Base-by-base conservation (phyloP, 2,113 vertebrate genomes). In the Centropus bengalensis region DNA sequence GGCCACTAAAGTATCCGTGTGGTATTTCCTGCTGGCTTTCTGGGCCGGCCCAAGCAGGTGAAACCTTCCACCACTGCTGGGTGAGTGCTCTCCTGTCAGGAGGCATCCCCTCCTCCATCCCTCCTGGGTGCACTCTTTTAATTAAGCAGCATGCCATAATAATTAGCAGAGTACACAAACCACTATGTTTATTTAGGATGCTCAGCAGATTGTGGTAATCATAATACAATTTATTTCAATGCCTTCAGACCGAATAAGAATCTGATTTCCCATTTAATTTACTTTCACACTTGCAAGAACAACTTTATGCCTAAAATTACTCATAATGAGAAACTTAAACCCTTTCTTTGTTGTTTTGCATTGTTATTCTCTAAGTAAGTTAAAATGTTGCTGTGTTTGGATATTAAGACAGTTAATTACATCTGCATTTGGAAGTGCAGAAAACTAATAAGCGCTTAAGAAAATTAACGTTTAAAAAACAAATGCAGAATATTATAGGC, bases 1-100 rank as follows among this genome's bases (percentile, higher is more conserved):
- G 10, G 20, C 27, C 32, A 5, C 17, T 8, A 12, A 47, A 3
- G 0, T 14, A 3, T 1, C 33, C 2, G 13, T 1, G 13, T 16
- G 49, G 15, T 0, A 12, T 26, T 47, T 47, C 56, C 83, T 45
- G 33, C 40, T 13, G 15, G 5, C 33, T 66, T 21, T 8, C 76
- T 13, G 1, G 8, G 22, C 32, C 19, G n/a, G 28, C 45, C 5
- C 8, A 26, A 82, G 78, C 16, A 38, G 30, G 58, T 22, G 32
- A 75, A 73, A 10, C 40, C 30, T 75, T 80, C 54, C n/a, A 26
- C 11, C 12, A 0, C 47, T 7, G 6, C 1, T 44, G 21, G 12
- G 33, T 4, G 32, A 64, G 36, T 2, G 3, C 5, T 26, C 15
- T 40, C 20, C 5, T 40, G 14, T 17, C 89, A 9, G 63, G 33